Percentiles rank a stretch among this genome's conserved stretches.
Conservation (phyloP, 1,140 invertebrate species). For the Ganaspis sp. region DNA sequence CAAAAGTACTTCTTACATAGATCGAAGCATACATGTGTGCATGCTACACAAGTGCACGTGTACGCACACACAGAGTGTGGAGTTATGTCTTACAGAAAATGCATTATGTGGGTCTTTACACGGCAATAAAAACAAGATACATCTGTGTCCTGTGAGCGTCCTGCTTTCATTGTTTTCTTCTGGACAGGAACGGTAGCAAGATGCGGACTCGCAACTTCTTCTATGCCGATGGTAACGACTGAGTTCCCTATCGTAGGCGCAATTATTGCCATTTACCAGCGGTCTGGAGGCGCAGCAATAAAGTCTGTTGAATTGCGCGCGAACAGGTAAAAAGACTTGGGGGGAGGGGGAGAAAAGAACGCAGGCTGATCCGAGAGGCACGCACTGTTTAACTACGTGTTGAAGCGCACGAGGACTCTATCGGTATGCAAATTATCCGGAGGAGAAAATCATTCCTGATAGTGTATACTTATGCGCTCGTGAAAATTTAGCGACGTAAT, state of each 20-base stretch:
- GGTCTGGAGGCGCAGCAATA: constrained; percentile 42
- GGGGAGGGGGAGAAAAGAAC: constrained; percentile 3
- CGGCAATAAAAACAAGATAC: constrained; percentile 66
- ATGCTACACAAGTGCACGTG: too few relatives aligned
- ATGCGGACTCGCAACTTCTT: constrained; percentile 46
- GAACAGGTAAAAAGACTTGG: constrained; percentile 27
- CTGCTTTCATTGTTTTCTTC: constrained; percentile 63
- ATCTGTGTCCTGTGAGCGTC: constrained; percentile 51
- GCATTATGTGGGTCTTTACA: constrained; percentile 66
- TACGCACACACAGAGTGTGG: too few relatives aligned
- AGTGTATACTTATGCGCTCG: constrained; percentile 49
- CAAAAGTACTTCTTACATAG: too few relatives aligned
- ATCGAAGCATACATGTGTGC: too few relatives aligned
- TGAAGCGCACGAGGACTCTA: constrained; percentile 22
- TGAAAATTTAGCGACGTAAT: constrained; percentile 29
- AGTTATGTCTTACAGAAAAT: constrained; percentile 38
- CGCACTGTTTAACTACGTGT: constrained; percentile 11
- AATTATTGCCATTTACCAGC: constrained; percentile 71
- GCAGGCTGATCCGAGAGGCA: constrained; percentile 15
- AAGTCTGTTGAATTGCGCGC: constrained; percentile 51
- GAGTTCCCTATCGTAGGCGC: constrained; percentile 59
- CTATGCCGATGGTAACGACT: constrained; percentile 64
- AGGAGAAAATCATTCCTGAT: constrained; percentile 37
- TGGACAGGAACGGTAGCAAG: constrained; percentile 56
- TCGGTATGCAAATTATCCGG: constrained; percentile 16